Base-by-base conservation (phyloP, 2,888 invertebrate genomes). In the Empis stercorea region DNA sequence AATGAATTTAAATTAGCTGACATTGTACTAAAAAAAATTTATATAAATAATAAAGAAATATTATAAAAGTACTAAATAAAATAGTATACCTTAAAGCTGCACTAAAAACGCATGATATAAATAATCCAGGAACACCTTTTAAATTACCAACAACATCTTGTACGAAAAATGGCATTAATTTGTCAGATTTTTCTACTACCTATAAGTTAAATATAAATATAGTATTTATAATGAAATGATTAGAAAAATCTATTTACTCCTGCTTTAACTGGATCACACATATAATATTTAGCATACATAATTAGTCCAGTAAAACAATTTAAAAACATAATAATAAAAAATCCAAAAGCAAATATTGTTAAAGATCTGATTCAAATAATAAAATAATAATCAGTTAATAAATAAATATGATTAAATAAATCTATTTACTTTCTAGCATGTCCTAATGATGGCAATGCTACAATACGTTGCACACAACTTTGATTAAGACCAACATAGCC, bases 391-490 rank as follows among this genome's bases (percentile, higher is more conserved):
- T 27, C 4, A 9, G 7, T 27, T 27, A 27, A 27, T 4, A 20
- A 20, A 4, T 20, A 20, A 20, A 4, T 9, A 27, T 20, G 5
- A 20, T 20, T 27, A 9, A 27, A 27, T 4, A 7, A 27, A 27
- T 27, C 9, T 7, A 27, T 44, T 43, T 50, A 63, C 79, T 67
- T 64, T 67, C 73, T 72, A 16, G 81, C 80, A 56, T 75, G 71
- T 50, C 61, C 70, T 43, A 77, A 63, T 1, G 74, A 72, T 2
- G 78, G 74, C 48, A 83, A 66, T 1, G 81, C 76, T 34, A 80
- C 72, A 52, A 81, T 79, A 51, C 83, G 71, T 57, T 84, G 84
- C 0, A 84, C 81, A 72, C 81, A 80, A 44, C 80, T 79, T 64
- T 84, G 84, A 66, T 82, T 81, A 11, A 80, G 74, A 11, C 79